phyloP scores from a whole-genome alignment of 2,113 vertebrate genomes.

The Phocoena phocoena region DNA sequence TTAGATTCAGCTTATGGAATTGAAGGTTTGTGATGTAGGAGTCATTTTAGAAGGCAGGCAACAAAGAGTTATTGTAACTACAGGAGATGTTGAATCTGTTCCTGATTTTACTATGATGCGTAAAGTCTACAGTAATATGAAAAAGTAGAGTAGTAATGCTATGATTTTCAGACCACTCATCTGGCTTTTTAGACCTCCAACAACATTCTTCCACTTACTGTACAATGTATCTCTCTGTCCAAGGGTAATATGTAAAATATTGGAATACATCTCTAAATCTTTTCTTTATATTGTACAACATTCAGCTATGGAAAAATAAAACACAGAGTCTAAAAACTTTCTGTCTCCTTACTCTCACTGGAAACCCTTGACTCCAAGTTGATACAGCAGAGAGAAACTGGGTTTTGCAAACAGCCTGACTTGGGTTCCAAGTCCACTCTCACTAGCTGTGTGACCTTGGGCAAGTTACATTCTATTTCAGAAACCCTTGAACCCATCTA shows the following conservation, averaged over 20 bases:
- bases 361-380: neutral
- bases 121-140: neutral
- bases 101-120: too few relatives aligned
- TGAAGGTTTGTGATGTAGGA: neutral
- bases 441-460: neutral
- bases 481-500: neutral
- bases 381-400: neutral
- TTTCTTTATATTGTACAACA: neutral
- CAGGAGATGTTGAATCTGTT: too few relatives aligned
- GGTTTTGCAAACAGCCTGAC: neutral
- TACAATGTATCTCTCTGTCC: neutral
- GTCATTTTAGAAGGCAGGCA: neutral
- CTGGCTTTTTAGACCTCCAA: neutral
- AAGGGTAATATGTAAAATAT: neutral
- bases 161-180: neutral
- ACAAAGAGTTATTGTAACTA: too few relatives aligned
- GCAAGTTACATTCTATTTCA: neutral
- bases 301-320: neutral
- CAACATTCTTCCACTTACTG: accelerated
- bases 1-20: neutral
- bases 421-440: neutral
- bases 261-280: neutral
- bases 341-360: neutral
- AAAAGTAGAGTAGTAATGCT: neutral
- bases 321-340: neutral